Evolutionary conservation across 2,888 invertebrate species (phyloP).

Genomic region (Euzetes globulus): DNA sequence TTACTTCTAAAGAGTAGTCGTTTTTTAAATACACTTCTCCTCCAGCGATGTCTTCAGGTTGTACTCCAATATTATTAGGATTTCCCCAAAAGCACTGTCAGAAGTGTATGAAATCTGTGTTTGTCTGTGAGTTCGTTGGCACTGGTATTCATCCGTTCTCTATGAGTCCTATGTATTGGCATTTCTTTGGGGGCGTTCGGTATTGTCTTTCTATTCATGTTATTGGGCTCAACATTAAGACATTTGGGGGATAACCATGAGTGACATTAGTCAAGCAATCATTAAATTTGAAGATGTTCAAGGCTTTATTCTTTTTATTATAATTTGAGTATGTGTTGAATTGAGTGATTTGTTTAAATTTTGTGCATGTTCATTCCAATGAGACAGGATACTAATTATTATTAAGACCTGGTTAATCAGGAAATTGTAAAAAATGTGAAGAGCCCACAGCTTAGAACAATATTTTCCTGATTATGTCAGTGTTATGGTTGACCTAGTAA

Average conservation of each 20-base stretch:
- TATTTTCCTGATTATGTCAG: not conserved
- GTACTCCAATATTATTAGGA: not conserved
- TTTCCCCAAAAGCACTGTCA: not conserved
- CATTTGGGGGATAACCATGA: too few relatives aligned
- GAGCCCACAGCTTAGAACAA: not conserved
- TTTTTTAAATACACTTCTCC: not conserved
- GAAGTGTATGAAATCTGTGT: not conserved
- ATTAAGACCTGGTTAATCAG: not conserved
- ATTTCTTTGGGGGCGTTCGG: not conserved
- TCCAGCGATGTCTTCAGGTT: not conserved
- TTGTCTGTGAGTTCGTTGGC: not conserved
- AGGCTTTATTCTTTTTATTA: too few relatives aligned
- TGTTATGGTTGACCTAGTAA: conserved; percentile 20
- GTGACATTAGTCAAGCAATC: too few relatives aligned
- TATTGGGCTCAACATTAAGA: too few relatives aligned
- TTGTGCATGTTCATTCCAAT: too few relatives aligned
- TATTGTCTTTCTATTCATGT: not conserved
- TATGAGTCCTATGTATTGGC: too few relatives aligned
- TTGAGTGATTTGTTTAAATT: too few relatives aligned
- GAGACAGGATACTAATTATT: too few relatives aligned
- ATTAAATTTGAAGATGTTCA: too few relatives aligned
- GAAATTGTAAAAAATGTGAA: not conserved
- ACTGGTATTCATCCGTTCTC: not conserved
- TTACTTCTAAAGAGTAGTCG: too few relatives aligned
- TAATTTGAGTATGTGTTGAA: too few relatives aligned